A percentile compares a stretch with the other conserved stretches of the same genome.
These are phyloP conservation scores for Cataglyphis albicans DNA, from an alignment of 2,888 invertebrate genomes.

Conservation along the genomic window DNA sequence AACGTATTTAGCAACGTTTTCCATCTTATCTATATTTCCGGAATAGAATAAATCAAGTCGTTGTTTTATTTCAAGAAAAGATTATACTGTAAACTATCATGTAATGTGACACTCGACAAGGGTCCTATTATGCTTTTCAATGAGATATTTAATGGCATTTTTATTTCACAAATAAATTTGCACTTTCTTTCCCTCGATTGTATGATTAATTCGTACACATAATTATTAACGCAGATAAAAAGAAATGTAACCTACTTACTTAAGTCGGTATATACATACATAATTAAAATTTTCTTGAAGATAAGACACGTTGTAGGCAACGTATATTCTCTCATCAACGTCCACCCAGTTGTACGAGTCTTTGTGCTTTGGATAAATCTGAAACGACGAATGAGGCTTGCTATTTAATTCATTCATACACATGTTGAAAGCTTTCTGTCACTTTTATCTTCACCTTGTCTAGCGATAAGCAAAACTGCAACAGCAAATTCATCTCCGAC, in stretches of 20 bases:
- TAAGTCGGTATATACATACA: conserved; percentile 80
- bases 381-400: conserved; percentile 3
- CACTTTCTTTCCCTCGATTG: not conserved
- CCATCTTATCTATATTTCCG: conserved; percentile 84
- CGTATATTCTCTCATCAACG: conserved; percentile 84
- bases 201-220: not conserved
- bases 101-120: not conserved
- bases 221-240: not conserved
- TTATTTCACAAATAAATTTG: no score
- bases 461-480: conserved; percentile 85
- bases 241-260: not conserved
- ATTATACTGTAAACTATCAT: not conserved
- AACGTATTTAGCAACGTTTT: conserved; percentile 82
- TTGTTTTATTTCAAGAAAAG: not conserved
- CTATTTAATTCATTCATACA: not conserved
- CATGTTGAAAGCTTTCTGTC: not conserved
- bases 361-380: conserved; percentile 86
- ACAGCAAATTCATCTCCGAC: conserved; percentile 84
- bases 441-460: conserved; percentile 80
- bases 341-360: conserved; percentile 85
- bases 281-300: conserved; percentile 86
- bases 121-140: not conserved
- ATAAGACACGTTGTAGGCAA: conserved; percentile 84
- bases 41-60: conserved; percentile 62
- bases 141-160: not conserved